Evolutionary conservation across 2,888 invertebrate genomes (phyloP), one percentile per base, ranked within the genome.

Genomic region (Laothoe populi): DNA sequence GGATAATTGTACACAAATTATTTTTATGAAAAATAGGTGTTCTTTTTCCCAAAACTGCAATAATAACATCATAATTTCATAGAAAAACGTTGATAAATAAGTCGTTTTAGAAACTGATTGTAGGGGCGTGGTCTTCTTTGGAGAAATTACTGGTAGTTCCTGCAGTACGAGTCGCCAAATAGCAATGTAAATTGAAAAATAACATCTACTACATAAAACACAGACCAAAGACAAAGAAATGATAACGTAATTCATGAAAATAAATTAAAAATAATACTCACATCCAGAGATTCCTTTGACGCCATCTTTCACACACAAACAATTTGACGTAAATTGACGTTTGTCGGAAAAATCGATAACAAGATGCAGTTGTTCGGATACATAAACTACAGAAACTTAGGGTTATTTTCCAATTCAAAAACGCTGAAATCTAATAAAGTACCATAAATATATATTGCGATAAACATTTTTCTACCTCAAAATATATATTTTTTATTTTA

Each of bases 231-330:
- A 26, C 62, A 61, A 49, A 23, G 48, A 45, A 53, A 66, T 63
- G 57, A 64, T 38, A 60, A 57, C 40, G 53, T 57, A 66, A 66
- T 70, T 64, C 60, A 65, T 62, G 63, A 69, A 62, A 67, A 64
- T 62, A 68, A 71, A 64, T 66, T 70, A 67, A 77, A 71, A 79
- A 78, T 76, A 73, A 78, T 85, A 92, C 92, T 92, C 76, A 92
- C 92, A 81, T 92, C 92, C 66, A 92, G 86, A 77, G 92, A 92
- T 81, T 92, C 92, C 90, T 92, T 92, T 68, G 92, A 92, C 92
- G 92, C 92, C 92, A 92, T 92, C 79, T 90, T 91, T 88, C 90
- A 87, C 86, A 85, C 85, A 88, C 86, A 90, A 88, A 87, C 86
- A 87, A 82, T 85, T 88, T 88, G 88, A 81, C 81, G 72, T 81